A percentile compares a stretch with the other conserved stretches of the same genome.
Evolutionary conservation across 1,140 invertebrate species (phyloP).

Genomic region (Holcopasites calliopsidis): DNA sequence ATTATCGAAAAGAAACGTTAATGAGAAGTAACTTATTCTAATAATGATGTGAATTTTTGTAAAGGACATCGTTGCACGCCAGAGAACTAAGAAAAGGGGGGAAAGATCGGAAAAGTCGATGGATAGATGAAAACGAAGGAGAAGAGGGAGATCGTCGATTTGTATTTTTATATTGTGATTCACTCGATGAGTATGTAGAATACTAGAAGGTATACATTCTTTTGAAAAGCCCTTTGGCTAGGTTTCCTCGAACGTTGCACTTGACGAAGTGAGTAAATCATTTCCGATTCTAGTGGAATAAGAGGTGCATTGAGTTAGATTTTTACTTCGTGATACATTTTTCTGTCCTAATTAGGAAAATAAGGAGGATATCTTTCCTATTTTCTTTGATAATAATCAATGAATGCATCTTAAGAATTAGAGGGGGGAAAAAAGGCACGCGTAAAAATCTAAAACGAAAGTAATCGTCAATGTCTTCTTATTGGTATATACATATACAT

Average conservation of each 20-base stretch:
- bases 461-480: constrained; percentile 33
- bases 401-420: neutral
- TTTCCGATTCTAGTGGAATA: constrained; percentile 37
- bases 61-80: constrained; percentile 32
- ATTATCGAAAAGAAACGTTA: constrained; percentile 20
- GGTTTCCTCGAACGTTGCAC: constrained; percentile 30
- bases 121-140: constrained; percentile 26
- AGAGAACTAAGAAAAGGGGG: constrained; percentile 10
- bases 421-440: neutral
- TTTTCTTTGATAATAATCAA: neutral
- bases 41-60: constrained; percentile 28
- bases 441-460: constrained; percentile 9
- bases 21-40: constrained; percentile 37
- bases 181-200: constrained; percentile 59
- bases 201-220: constrained; percentile 48
- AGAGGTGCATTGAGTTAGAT: constrained; percentile 32
- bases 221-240: constrained; percentile 42
- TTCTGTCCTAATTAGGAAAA: neutral
- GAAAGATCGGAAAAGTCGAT: constrained; percentile 13
- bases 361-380: neutral
- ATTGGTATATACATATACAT: too few relatives aligned
- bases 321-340: constrained; percentile 44
- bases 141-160: constrained; percentile 60
- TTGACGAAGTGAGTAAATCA: constrained; percentile 26
- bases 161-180: constrained; percentile 76